Percentiles rank a stretch among this genome's conserved stretches.
phyloP scores from a whole-genome alignment of 2,797 vertebrate genomes.

The Sebastes umbrosus region DNA sequence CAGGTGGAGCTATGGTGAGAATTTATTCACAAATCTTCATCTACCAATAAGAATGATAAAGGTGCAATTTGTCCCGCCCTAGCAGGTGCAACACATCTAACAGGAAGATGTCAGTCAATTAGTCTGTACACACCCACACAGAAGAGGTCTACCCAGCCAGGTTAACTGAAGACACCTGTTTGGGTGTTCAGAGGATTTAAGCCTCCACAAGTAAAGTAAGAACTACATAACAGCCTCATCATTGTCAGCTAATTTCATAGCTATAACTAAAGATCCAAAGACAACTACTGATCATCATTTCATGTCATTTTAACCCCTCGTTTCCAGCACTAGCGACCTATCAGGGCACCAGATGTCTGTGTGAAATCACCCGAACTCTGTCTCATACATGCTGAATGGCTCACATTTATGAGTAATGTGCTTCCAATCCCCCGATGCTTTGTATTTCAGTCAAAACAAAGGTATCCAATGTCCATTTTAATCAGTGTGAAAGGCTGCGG shows the following conservation, averaged over 20 bases:
- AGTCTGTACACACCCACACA: neutral
- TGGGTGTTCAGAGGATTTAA: neutral
- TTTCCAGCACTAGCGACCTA: neutral
- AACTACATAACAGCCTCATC: neutral
- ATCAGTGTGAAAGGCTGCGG: conserved; percentile 54
- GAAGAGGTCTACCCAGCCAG: neutral
- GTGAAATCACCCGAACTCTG: conserved; percentile 30
- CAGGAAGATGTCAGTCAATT: neutral
- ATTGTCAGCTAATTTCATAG: neutral
- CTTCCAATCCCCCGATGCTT: conserved; percentile 34
- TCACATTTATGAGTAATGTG: conserved; percentile 50
- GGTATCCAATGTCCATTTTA: conserved; percentile 67
- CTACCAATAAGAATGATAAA: neutral
- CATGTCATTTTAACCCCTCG: neutral
- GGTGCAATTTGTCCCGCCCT: neutral
- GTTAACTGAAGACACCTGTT: neutral
- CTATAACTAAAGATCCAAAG: neutral
- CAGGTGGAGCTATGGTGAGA: neutral
- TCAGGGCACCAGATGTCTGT: conserved; percentile 48
- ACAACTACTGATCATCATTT: neutral
- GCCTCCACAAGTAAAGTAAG: neutral
- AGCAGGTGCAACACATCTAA: neutral
- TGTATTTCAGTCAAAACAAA: conserved; percentile 67
- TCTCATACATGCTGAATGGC: conserved; percentile 10
- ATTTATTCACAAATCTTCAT: neutral